Percentiles rank a stretch among this genome's conserved stretches.
Evolutionary conservation across 2,888 invertebrate species (phyloP).

Genomic region (Xestobium rufovillosum): DNA sequence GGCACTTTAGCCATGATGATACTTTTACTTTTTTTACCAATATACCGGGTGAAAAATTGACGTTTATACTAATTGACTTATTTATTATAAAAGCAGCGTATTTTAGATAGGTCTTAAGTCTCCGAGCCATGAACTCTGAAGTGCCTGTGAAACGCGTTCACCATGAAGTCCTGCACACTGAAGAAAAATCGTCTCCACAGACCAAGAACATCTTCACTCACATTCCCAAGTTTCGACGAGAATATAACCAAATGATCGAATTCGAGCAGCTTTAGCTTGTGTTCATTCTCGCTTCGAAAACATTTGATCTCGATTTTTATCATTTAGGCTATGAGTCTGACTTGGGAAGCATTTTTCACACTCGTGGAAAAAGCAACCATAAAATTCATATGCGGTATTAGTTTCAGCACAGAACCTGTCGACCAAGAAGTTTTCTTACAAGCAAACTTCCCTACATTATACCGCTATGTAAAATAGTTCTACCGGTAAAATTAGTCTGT

Average conservation of each 20-base stretch:
- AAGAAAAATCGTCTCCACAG: too few relatives aligned
- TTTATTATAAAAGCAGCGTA: too few relatives aligned
- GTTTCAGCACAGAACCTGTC: conserved; percentile 8
- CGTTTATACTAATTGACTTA: too few relatives aligned
- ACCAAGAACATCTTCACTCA: conserved; percentile 12
- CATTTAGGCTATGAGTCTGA: not conserved
- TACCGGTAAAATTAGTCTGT: not conserved
- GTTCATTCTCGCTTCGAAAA: conserved; percentile 13
- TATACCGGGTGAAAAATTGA: too few relatives aligned
- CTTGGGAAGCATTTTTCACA: too few relatives aligned
- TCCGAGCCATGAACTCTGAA: too few relatives aligned
- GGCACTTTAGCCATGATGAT: too few relatives aligned
- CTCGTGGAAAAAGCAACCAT: conserved; percentile 9
- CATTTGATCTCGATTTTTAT: conserved; percentile 3
- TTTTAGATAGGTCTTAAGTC: too few relatives aligned
- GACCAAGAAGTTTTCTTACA: conserved; percentile 1
- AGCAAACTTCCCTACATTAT: conserved; percentile 1
- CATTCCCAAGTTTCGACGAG: conserved; percentile 16
- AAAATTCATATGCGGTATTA: conserved; percentile 13
- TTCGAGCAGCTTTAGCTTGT: not conserved
- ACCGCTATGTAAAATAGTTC: conserved; percentile 11
- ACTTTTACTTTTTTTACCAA: too few relatives aligned
- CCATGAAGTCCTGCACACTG: too few relatives aligned
- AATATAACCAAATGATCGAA: conserved; percentile 11
- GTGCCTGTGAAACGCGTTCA: too few relatives aligned